Evolutionary conservation across 2,888 invertebrate genomes (phyloP).

Genomic region (Pammene aurita): DNA sequence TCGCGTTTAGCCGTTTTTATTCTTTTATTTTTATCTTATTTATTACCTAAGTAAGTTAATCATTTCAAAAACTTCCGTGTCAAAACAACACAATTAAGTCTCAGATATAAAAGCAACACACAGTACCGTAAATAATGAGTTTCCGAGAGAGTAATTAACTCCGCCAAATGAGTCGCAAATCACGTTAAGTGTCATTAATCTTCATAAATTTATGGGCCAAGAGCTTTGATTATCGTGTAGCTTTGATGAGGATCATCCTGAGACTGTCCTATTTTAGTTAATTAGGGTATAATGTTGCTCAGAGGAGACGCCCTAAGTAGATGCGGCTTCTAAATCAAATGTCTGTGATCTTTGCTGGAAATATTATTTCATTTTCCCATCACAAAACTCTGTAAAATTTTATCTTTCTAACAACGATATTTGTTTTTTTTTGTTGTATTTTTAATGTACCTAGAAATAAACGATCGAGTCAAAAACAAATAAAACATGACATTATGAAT

Average conservation of each 20-base stretch:
- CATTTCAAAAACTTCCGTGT: background rate
- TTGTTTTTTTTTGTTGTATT: too few species aligned
- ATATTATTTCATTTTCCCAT: too few species aligned
- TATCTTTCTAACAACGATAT: too few species aligned
- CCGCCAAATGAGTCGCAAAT: conserved; percentile 17
- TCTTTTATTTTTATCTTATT: too few species aligned
- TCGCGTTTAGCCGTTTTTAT: too few species aligned
- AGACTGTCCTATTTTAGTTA: background rate
- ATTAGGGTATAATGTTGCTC: background rate
- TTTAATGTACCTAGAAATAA: too few species aligned
- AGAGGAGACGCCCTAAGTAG: background rate
- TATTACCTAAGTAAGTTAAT: too few species aligned
- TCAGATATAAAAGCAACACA: conserved; percentile 17
- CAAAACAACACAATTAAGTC: background rate
- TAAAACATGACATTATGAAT: too few species aligned
- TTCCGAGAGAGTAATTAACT: conserved; percentile 20
- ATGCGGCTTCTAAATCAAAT: too few species aligned
- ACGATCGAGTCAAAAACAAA: too few species aligned
- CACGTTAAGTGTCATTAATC: conserved; percentile 25
- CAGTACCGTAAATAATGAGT: conserved; percentile 3
- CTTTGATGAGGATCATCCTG: background rate
- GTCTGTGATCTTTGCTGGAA: too few species aligned
- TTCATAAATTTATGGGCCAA: conserved; percentile 20
- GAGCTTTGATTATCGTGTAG: conserved; percentile 7
- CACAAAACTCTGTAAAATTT: too few species aligned